Evolutionary conservation across 1,140 invertebrate species (phyloP).

Genomic region (Pentalonia nigronervosa): DNA sequence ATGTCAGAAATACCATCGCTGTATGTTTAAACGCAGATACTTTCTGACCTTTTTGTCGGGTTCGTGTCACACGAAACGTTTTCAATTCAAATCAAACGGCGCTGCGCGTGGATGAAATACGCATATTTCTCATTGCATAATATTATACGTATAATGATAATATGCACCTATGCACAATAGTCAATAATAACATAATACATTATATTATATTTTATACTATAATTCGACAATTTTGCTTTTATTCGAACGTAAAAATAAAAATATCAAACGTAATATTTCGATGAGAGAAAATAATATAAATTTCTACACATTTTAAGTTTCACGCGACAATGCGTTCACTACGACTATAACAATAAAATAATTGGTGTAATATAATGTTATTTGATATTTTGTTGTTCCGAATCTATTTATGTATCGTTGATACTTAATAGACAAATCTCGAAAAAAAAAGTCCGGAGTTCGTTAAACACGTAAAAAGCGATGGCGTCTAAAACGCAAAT

Average conservation of each 20-base stretch:
- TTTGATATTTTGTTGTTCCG: neutral
- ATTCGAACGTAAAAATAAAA: neutral
- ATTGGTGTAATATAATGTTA: neutral
- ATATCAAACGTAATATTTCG: neutral
- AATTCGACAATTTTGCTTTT: neutral
- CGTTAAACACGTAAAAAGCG: neutral
- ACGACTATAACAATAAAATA: neutral
- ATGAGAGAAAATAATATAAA: neutral
- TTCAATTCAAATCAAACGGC: neutral
- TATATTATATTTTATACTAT: neutral
- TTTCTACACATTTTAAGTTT: neutral
- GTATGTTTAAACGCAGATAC: neutral
- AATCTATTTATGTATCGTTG: neutral
- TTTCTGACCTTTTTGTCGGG: neutral
- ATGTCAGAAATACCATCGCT: neutral
- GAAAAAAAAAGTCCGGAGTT: neutral
- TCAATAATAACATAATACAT: neutral
- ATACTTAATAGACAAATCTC: neutral
- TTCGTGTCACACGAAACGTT: neutral
- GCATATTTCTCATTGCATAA: neutral
- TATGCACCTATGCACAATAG: neutral
- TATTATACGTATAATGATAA: neutral
- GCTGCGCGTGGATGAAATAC: neutral
- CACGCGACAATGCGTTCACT: neutral
- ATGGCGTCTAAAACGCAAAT: no score